phyloP scores from a whole-genome alignment of 2,888 invertebrate genomes.

The Portevinia maculata region DNA sequence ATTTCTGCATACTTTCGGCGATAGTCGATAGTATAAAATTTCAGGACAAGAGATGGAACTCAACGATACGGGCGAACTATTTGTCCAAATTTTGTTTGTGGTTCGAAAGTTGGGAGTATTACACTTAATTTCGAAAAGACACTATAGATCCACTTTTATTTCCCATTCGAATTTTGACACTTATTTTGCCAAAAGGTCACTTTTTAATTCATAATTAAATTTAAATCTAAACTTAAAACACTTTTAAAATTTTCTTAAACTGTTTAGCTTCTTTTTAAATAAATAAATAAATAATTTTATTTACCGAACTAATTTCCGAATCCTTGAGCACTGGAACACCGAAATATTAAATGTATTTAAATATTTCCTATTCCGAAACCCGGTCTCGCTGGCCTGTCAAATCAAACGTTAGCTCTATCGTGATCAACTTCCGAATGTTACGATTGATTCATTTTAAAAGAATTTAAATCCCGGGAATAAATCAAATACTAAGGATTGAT shows the following conservation, averaged over 20 bases:
- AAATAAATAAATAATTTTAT: background rate
- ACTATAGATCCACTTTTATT: no score
- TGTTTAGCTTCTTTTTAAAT: background rate
- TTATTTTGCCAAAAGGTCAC: background rate
- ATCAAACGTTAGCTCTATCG: constrained; percentile 35
- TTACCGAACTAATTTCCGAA: background rate
- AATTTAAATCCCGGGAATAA: constrained; percentile 38
- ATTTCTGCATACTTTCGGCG: no score
- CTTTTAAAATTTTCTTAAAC: background rate
- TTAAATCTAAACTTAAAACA: background rate
- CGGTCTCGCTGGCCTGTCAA: background rate
- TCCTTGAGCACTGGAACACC: background rate
- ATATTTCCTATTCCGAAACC: constrained; percentile 1
- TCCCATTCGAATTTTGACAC: background rate
- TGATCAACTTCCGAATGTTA: constrained; percentile 53
- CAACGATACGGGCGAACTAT: no score
- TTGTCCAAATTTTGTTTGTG: no score
- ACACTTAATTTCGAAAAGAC: no score
- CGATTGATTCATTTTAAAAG: constrained; percentile 36
- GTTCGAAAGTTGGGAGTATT: no score
- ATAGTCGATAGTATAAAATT: no score
- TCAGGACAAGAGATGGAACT: no score
- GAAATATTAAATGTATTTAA: background rate
- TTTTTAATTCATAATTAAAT: background rate
- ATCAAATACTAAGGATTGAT: constrained; percentile 57